These are phyloP conservation scores for Irena cyanogastra DNA, from an alignment of 2,113 vertebrate species.

Conservation along the genomic window DNA sequence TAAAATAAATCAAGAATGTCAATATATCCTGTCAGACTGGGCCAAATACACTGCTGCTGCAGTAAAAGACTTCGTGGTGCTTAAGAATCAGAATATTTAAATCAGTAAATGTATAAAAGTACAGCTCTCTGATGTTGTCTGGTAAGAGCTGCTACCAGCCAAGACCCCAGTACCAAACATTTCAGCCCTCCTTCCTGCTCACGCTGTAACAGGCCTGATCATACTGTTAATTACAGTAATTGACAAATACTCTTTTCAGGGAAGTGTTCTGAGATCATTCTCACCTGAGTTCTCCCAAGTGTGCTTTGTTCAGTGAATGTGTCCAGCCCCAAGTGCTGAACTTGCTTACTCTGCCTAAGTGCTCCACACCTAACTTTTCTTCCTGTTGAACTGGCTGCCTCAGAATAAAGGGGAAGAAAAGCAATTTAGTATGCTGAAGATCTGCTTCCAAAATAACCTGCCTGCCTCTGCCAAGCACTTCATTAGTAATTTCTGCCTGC, in stretches of 20 bases:
- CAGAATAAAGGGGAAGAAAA: background rate
- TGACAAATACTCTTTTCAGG: fast-evolving
- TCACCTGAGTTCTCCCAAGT: fast-evolving
- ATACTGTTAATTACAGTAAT: background rate
- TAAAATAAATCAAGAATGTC: background rate
- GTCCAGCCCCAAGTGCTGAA: background rate
- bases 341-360: background rate
- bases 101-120: background rate
- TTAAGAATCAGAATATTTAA: background rate
- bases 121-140: background rate
- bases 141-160: background rate
- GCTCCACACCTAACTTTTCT: background rate
- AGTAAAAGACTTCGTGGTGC: background rate
- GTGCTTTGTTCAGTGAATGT: background rate
- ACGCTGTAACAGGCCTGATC: background rate
- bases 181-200: background rate
- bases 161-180: background rate
- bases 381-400: background rate
- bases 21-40: too few species aligned
- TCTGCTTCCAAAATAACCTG: background rate
- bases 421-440: background rate
- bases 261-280: background rate
- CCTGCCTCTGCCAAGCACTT: background rate
- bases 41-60: background rate
- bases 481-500: background rate